phyloP scores from a whole-genome alignment of 2,888 invertebrate species.

The Lasioglossum calceatum region DNA sequence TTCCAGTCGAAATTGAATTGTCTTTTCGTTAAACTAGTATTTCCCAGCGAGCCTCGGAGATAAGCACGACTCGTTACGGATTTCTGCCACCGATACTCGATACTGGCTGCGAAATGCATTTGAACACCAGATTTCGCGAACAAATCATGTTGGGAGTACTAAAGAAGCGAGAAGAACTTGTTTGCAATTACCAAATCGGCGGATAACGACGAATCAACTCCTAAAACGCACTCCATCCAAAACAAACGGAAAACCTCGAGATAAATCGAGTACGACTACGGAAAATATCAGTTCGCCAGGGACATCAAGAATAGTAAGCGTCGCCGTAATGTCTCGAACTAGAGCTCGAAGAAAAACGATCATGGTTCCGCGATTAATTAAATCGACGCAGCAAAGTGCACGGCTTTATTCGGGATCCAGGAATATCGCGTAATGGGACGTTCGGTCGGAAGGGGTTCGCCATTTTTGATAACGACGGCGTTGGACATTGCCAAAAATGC shows the following conservation, averaged over 20 bases:
- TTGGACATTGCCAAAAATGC: constrained; percentile 47
- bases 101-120: background rate
- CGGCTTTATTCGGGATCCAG: constrained; percentile 17
- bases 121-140: background rate
- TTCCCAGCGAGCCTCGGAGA: background rate
- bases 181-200: background rate
- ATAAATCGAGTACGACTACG: background rate
- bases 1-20: constrained; percentile 6
- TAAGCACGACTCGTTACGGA: background rate
- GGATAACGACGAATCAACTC: background rate
- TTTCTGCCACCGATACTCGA: background rate
- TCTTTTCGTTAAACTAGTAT: background rate
- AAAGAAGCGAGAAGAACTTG: background rate
- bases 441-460: background rate
- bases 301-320: background rate
- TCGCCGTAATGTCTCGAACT: background rate
- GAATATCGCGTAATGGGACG: constrained; percentile 31
- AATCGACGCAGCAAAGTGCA: background rate
- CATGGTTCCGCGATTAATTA: background rate
- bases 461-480: constrained; percentile 44
- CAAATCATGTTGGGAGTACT: background rate
- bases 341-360: background rate
- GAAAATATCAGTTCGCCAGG: background rate
- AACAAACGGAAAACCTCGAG: background rate
- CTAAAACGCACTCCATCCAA: background rate